Evolutionary conservation across 1,140 invertebrate species (phyloP).

Genomic region (Drosophila funebris): DNA sequence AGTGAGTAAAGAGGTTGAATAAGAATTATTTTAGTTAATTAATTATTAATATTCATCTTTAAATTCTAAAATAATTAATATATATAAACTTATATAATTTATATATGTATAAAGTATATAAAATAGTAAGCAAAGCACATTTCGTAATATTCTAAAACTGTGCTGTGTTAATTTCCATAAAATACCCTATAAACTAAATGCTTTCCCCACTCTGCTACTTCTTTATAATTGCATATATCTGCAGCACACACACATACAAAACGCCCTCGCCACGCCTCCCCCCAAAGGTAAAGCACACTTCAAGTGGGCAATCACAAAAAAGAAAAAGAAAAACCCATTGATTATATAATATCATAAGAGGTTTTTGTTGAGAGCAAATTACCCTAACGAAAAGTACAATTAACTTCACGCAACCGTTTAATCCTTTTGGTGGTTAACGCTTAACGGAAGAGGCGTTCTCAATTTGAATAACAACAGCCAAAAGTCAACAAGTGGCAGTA

Average conservation of each 20-base stretch:
- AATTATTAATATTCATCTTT: too few relatives aligned
- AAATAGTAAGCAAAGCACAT: too few relatives aligned
- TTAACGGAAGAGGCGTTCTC: slow-evolving; percentile 46
- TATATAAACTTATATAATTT: too few relatives aligned
- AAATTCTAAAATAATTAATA: too few relatives aligned
- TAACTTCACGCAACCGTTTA: slow-evolving; percentile 70
- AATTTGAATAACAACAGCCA: slow-evolving; percentile 70
- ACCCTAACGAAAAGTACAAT: slow-evolving; percentile 61
- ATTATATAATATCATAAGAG: slow-evolving; percentile 69
- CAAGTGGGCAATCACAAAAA: slow-evolving; percentile 52
- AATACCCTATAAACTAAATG: not conserved
- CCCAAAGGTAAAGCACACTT: slow-evolving; percentile 13
- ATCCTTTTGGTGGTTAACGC: slow-evolving; percentile 47
- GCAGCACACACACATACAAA: not conserved
- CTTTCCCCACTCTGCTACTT: not conserved
- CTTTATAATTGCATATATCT: not conserved
- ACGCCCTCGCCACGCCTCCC: slow-evolving; percentile 62
- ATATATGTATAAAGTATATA: too few relatives aligned
- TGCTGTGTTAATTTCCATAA: too few relatives aligned
- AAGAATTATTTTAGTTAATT: too few relatives aligned
- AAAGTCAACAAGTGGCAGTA: slow-evolving; percentile 67
- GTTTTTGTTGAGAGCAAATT: slow-evolving; percentile 32
- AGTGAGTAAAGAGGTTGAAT: too few relatives aligned
- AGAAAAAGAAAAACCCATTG: slow-evolving; percentile 51
- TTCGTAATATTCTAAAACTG: too few relatives aligned